Conservation (phyloP, 1,140 invertebrate genomes). For the Aphelenchoides avenae region DNA sequence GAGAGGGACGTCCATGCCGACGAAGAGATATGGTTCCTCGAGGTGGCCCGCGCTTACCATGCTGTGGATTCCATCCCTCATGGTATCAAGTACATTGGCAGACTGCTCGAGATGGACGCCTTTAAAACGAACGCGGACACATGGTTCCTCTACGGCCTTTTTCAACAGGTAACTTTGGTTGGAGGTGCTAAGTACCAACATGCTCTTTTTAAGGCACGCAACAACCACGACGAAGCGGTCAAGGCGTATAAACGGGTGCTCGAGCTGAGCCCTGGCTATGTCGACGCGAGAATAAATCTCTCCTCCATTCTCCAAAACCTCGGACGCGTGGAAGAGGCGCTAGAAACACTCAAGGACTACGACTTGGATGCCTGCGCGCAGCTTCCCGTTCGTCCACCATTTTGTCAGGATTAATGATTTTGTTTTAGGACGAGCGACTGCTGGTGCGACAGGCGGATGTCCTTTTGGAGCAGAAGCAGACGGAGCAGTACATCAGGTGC, state of each 20-base stretch:
- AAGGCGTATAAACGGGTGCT: constrained; percentile 40
- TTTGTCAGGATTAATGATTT: too few relatives aligned
- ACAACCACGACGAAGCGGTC: constrained; percentile 36
- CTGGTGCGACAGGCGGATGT: constrained; percentile 53
- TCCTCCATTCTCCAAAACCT: constrained; percentile 51
- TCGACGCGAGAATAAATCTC: constrained; percentile 56
- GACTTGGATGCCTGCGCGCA: constrained; percentile 48
- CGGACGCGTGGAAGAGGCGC: constrained; percentile 39
- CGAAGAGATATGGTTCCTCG: constrained; percentile 41
- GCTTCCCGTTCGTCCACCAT: constrained; percentile 34
- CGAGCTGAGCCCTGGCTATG: constrained; percentile 38
- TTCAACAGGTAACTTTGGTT: constrained; percentile 40
- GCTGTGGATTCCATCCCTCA: constrained; percentile 9
- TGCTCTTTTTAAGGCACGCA: constrained; percentile 13
- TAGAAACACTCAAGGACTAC: constrained; percentile 48
- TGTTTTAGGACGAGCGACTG: constrained; percentile 54
- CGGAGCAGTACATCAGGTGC: constrained; percentile 43
- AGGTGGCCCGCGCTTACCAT: constrained; percentile 34
- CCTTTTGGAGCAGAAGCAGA: constrained; percentile 33
- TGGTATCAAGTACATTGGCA: constrained; percentile 21
- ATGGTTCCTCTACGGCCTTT: constrained; percentile 40
- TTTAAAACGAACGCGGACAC: constrained; percentile 27
- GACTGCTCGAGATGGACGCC: constrained; percentile 7
- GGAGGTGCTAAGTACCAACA: too few relatives aligned
- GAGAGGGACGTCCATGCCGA: constrained; percentile 21